A percentile compares a stretch with the other conserved stretches of the same genome.
Evolutionary conservation across 1,140 invertebrate genomes (phyloP).

Genomic region (Solenopsis invicta): DNA sequence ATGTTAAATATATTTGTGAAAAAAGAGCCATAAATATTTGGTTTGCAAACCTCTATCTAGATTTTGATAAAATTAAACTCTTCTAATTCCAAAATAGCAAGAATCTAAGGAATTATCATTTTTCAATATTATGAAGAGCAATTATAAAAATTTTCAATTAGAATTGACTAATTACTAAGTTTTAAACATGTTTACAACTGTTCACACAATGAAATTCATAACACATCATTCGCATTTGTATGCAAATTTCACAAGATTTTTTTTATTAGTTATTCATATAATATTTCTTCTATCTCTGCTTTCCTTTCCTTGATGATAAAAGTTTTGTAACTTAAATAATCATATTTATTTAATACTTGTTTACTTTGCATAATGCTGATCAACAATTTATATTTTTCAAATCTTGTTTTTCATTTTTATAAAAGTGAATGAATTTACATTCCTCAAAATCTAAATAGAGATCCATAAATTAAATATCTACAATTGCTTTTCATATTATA

Average conservation of each 20-base stretch:
- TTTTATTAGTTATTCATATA: too few species aligned
- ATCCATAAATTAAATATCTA: neutral
- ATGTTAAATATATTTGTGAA: slow-evolving; percentile 40
- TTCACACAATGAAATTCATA: neutral
- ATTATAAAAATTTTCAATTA: neutral
- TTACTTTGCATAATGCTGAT: neutral
- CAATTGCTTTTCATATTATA: neutral
- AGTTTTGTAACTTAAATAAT: neutral
- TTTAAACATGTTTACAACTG: neutral
- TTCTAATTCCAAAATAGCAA: neutral
- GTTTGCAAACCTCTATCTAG: neutral
- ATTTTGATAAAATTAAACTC: neutral
- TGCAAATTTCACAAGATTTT: too few species aligned
- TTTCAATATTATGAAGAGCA: neutral
- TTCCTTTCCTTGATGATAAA: neutral
- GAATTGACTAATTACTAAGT: neutral
- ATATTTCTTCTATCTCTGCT: too few species aligned
- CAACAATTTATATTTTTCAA: neutral
- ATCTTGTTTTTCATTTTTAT: neutral
- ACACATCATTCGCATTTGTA: neutral
- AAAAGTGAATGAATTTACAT: neutral
- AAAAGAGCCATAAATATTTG: slow-evolving; percentile 5
- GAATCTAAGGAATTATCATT: neutral
- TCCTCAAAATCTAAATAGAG: neutral
- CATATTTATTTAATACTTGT: neutral